Evolutionary conservation across 2,113 vertebrate genomes (phyloP).

Genomic region (Sinosuthora webbiana): DNA sequence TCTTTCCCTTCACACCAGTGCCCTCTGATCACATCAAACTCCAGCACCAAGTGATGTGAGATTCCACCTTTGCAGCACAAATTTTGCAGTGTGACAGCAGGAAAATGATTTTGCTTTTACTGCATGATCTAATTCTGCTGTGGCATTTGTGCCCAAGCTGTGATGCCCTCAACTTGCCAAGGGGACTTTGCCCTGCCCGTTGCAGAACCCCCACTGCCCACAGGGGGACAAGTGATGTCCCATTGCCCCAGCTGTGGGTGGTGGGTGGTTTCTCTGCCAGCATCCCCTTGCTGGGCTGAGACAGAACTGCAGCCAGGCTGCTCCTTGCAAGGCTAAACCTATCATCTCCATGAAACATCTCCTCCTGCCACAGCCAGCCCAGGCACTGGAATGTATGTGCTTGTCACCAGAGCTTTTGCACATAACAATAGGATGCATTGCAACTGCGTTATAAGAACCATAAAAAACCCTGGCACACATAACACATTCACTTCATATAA

Average conservation of each 20-base stretch:
- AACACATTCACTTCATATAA: conserved; percentile 25
- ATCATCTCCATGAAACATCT: background rate
- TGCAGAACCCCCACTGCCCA: background rate
- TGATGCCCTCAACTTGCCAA: background rate
- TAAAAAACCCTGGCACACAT: conserved; percentile 29
- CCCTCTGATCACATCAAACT: background rate
- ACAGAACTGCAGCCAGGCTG: background rate
- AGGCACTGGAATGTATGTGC: background rate
- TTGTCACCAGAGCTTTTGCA: background rate
- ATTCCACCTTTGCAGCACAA: background rate
- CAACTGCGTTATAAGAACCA: background rate
- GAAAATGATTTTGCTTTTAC: background rate
- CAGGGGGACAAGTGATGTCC: rapidly evolving
- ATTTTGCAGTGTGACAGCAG: background rate
- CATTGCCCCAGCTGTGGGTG: rapidly evolving
- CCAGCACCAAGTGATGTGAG: background rate
- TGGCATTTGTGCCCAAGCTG: background rate
- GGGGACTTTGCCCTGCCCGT: background rate
- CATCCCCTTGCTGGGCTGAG: background rate
- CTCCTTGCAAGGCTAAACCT: background rate
- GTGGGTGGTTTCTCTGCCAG: background rate
- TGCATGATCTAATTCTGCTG: rapidly evolving
- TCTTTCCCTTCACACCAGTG: rapidly evolving
- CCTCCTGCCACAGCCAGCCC: background rate
- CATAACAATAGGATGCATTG: background rate